These are phyloP conservation scores for Acrocyrtus sp. DNA, from an alignment of 2,888 invertebrate genomes.

Conservation along the genomic window DNA sequence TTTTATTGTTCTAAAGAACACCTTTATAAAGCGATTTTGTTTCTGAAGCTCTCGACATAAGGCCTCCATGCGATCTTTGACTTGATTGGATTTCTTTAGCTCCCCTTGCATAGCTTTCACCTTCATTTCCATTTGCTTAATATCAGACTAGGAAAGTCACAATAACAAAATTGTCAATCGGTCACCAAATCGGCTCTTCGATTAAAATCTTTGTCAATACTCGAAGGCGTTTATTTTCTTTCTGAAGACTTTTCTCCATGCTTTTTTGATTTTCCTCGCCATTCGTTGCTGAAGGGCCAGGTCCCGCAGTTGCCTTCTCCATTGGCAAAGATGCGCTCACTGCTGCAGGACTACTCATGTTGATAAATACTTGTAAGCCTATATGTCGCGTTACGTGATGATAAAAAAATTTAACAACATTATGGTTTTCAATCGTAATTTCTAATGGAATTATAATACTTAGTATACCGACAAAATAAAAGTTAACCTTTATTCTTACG, in stretches of 20 bases:
- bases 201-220: too few relatives aligned
- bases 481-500: too few relatives aligned
- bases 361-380: too few relatives aligned
- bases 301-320: neutral
- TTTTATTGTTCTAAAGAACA: too few relatives aligned
- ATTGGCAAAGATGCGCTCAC: neutral
- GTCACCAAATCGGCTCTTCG: too few relatives aligned
- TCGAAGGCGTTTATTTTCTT: slow-evolving; percentile 59
- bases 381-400: too few relatives aligned
- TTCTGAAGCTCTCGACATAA: slow-evolving; percentile 63
- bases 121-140: slow-evolving; percentile 60
- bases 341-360: neutral
- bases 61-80: slow-evolving; percentile 61
- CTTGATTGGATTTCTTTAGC: slow-evolving; percentile 56
- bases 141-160: slow-evolving; percentile 50
- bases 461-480: too few relatives aligned
- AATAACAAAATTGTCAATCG: too few relatives aligned
- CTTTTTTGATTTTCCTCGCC: slow-evolving; percentile 42
- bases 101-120: slow-evolving; percentile 56
- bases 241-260: slow-evolving; percentile 59
- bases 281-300: neutral
- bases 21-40: slow-evolving; percentile 63
- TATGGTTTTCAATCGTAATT: too few relatives aligned
- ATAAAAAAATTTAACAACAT: too few relatives aligned
- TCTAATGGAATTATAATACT: too few relatives aligned